Conservation (phyloP, 2,113 vertebrate species). For the Haliaeetus leucogaster region DNA sequence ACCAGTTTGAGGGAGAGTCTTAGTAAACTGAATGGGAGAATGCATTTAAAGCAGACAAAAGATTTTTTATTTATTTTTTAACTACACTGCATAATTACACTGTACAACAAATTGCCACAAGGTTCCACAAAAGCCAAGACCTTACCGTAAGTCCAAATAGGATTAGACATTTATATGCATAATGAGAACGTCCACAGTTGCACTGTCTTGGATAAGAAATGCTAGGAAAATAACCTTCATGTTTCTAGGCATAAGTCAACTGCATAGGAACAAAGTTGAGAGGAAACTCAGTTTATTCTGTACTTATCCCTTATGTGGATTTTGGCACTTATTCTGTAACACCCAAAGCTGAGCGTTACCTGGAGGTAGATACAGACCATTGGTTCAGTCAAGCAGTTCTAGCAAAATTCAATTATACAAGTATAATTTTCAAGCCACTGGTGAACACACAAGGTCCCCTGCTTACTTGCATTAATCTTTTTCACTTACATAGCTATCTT, state of each 20-base stretch:
- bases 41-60: neutral
- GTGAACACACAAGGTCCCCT: neutral
- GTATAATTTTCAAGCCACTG: neutral
- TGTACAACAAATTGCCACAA: constrained; percentile 19
- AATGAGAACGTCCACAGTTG: constrained; percentile 32
- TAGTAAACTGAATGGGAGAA: neutral
- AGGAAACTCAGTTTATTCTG: neutral
- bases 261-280: neutral
- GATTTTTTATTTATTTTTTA: constrained; percentile 48
- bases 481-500: neutral
- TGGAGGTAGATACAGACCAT: neutral
- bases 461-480: neutral
- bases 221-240: neutral
- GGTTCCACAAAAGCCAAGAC: neutral
- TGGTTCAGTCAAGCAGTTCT: neutral
- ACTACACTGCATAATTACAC: neutral
- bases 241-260: neutral
- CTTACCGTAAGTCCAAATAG: constrained; percentile 6
- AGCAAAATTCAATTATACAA: neutral
- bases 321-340: neutral
- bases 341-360: neutral
- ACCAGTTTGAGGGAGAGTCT: neutral
- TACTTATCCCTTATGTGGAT: neutral
- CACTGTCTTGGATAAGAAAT: neutral
- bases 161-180: constrained; percentile 34